phyloP scores from a whole-genome alignment of 2,888 invertebrate genomes.

The Rhagonycha lutea region DNA sequence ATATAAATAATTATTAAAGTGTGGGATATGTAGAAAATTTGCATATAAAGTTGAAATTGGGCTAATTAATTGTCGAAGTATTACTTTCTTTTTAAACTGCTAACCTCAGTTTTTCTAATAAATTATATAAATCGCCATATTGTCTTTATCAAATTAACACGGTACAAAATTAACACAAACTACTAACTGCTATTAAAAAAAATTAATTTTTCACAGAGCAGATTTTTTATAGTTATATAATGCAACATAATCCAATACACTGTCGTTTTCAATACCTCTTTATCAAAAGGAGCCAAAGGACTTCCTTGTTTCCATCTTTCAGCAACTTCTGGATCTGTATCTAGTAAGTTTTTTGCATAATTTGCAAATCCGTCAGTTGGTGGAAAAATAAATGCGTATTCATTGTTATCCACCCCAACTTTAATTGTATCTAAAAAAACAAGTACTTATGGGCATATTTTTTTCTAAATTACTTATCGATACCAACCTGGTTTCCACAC shows the following conservation, averaged over 20 bases:
- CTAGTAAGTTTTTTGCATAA: slow-evolving; percentile 34
- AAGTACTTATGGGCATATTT: not conserved
- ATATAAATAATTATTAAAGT: not conserved
- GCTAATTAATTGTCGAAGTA: no score
- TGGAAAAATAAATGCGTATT: slow-evolving; percentile 56
- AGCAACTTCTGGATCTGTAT: slow-evolving; percentile 50
- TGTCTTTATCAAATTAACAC: no score
- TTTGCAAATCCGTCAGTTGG: slow-evolving; percentile 49
- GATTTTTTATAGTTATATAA: no score
- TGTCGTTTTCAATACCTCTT: slow-evolving; percentile 58
- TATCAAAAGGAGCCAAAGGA: slow-evolving; percentile 74
- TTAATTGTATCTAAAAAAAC: slow-evolving; percentile 57
- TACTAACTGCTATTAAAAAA: no score
- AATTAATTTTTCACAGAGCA: no score
- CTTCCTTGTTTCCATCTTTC: slow-evolving; percentile 63
- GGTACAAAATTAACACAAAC: no score
- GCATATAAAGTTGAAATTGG: no score
- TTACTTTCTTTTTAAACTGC: no score
- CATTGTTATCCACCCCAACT: slow-evolving; percentile 58
- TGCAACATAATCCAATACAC: no score
- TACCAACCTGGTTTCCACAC: slow-evolving; percentile 60
- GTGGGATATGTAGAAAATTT: not conserved
- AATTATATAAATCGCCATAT: no score
- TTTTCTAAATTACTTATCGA: no score
- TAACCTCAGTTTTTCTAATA: no score